A percentile compares a stretch with the other conserved stretches of the same genome.
Conservation (phyloP, 2,113 vertebrate species). For the Ageneiosus marmoratus region DNA sequence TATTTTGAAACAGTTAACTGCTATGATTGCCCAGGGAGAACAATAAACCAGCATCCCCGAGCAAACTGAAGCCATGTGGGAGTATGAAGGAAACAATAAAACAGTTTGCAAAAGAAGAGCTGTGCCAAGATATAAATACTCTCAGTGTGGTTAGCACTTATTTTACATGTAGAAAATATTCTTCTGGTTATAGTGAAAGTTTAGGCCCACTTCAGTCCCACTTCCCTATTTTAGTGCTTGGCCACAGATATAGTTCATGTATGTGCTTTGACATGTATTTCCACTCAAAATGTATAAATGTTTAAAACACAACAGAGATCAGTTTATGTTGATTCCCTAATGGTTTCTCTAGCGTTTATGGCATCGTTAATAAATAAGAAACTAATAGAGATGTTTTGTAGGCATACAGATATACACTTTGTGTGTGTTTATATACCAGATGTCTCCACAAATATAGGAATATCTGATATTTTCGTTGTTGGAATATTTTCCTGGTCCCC, state of each 20-base stretch:
- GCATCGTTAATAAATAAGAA: neutral
- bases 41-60: constrained; percentile 79
- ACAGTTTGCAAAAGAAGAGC: constrained; percentile 72
- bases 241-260: neutral
- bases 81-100: constrained; percentile 81
- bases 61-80: constrained; percentile 82
- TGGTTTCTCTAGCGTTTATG: neutral
- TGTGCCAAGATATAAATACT: constrained; percentile 82
- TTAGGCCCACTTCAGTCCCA: constrained; percentile 34
- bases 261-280: neutral
- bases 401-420: neutral
- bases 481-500: no score
- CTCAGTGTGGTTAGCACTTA: constrained; percentile 74
- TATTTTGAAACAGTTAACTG: constrained; percentile 40
- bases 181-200: constrained; percentile 54
- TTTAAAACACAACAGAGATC: neutral
- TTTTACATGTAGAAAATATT: constrained; percentile 77
- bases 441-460: no score
- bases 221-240: constrained; percentile 47
- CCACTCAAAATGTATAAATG: neutral
- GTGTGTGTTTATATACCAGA: no score
- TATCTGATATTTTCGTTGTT: no score
- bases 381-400: neutral
- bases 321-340: neutral
- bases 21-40: constrained; percentile 42